Evolutionary conservation across 2,888 invertebrate species (phyloP).

Genomic region (Copidosoma aretas): DNA sequence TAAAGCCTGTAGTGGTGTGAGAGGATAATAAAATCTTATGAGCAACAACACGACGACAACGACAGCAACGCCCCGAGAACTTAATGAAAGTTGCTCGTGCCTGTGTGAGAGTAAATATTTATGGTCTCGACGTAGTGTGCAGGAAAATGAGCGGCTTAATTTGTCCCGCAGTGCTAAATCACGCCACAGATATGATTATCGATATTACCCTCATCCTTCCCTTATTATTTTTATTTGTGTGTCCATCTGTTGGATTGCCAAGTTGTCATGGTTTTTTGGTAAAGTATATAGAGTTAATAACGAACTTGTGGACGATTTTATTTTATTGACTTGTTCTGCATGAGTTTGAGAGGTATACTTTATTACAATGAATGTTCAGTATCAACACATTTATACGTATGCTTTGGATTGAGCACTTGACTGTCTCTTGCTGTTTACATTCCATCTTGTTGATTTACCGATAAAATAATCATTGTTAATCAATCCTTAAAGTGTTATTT

Average conservation of each 20-base stretch:
- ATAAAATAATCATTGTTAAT: too few relatives aligned
- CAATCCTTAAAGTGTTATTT: too few relatives aligned
- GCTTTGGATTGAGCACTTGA: neutral
- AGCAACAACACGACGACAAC: conserved; percentile 32
- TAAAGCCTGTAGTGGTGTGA: conserved; percentile 16
- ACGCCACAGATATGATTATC: conserved; percentile 2
- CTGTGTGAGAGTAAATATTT: conserved; percentile 52
- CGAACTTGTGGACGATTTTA: too few relatives aligned
- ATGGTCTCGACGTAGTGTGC: conserved; percentile 39
- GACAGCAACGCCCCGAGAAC: conserved; percentile 39
- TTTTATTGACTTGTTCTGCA: too few relatives aligned
- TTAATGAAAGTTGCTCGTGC: conserved; percentile 49
- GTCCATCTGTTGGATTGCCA: neutral
- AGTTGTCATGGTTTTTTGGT: conserved; percentile 1
- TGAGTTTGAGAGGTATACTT: too few relatives aligned
- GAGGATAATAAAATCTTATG: conserved; percentile 53
- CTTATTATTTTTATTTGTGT: neutral
- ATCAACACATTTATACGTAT: too few relatives aligned
- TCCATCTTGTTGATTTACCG: too few relatives aligned
- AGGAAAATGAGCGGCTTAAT: conserved; percentile 25
- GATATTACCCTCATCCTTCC: too few relatives aligned
- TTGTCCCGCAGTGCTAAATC: conserved; percentile 28
- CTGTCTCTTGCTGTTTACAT: neutral
- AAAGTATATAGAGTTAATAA: too few relatives aligned
- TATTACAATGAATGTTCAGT: too few relatives aligned